Evolutionary conservation across 2,113 vertebrate species (phyloP), one percentile per base, ranked within the genome.

Genomic region (human (Homo sapiens)): DNA sequence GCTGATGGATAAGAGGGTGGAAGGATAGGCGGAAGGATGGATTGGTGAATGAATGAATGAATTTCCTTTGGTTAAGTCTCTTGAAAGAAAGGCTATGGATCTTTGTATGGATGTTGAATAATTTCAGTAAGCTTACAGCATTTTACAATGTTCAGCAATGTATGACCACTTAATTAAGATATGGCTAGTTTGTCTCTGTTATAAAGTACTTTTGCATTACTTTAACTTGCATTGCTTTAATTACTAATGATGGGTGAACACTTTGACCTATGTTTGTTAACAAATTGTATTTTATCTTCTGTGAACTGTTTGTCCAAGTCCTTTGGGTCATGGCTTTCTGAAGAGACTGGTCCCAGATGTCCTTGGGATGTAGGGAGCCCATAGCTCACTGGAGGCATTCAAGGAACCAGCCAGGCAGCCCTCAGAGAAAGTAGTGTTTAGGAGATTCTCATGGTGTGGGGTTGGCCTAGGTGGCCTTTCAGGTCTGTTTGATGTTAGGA

Each of bases 301-400:
- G 94, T 95, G 83, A 96, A 90, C 94, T 90, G 73, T 97, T 96
- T 95, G 94, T 97, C 97, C 96, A 92, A 61, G 94, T 96, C 88
- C 90, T 0, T n/a, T 9, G 94, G 97, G 88, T 92, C 87, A 57
- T 76, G 85, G 95, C 95, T 96, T 95, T 75, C 70, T 45, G 52
- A 25, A 22, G 23, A 52, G 89, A 16, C 30, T 30, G 59, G 50
- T 43, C 40, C 22, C 18, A 38, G 45, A 30, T 8, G 17, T 48
- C 64, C 72, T 38, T 6, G 14, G 59, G 10, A 5, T 0, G 0
- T 7, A 43, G 89, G 16, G 59, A 90, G 68, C 22, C 13, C 3
- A 18, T 89, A 20, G 0, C 0, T 82, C 59, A 0, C 12, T 30
- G 66, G 35, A 72, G 72, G 43, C 30, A 4, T 59, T 27, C 22